phyloP scores from a whole-genome alignment of 2,797 vertebrate genomes.

The Busarellus nigricollis region DNA sequence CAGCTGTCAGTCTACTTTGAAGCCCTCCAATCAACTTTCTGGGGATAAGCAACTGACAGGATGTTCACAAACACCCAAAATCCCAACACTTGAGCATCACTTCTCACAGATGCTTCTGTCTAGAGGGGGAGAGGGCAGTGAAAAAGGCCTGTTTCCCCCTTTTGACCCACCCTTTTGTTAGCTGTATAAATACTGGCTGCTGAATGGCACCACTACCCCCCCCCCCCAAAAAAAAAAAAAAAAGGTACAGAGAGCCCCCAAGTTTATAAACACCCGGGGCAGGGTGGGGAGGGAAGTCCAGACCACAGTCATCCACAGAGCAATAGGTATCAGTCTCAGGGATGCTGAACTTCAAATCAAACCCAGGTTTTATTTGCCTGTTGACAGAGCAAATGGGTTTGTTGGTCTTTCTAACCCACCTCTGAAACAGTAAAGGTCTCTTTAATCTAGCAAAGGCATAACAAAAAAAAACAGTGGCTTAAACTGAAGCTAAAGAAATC shows the following conservation, averaged over 20 bases:
- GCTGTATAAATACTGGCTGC: background rate
- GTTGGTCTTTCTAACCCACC: conserved; percentile 21
- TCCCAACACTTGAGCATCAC: background rate
- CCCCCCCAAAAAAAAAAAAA: too few species aligned
- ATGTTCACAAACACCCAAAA: background rate
- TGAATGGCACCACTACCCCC: background rate
- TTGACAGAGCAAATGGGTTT: background rate
- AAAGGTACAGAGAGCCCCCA: background rate
- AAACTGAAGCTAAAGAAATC: background rate
- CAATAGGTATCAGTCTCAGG: background rate
- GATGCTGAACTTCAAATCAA: conserved; percentile 24
- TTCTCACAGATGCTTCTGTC: background rate
- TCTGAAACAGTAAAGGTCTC: conserved; percentile 28
- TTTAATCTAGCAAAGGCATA: background rate
- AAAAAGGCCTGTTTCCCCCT: background rate
- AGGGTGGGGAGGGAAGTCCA: background rate
- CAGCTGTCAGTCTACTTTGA: background rate
- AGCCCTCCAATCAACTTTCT: background rate
- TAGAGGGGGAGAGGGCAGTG: background rate
- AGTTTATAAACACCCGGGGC: background rate
- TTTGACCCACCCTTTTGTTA: background rate
- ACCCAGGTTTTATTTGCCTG: conserved; percentile 26
- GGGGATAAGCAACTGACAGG: background rate
- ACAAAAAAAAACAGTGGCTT: background rate
- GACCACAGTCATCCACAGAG: background rate